phyloP scores from a whole-genome alignment of 2,888 invertebrate genomes.

The Yponomeuta sedellus region DNA sequence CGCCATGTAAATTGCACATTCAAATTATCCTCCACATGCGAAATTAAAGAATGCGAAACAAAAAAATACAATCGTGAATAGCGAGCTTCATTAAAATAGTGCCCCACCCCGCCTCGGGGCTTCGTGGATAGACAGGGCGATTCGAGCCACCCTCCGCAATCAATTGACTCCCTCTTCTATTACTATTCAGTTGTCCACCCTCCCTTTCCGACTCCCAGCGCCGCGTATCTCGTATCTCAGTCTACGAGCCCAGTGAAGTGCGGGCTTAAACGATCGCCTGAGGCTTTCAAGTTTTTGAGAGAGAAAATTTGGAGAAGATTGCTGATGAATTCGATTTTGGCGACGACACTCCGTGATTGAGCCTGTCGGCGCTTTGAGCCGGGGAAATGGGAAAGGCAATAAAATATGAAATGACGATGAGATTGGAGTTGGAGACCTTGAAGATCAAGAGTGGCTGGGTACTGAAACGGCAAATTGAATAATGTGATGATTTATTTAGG shows the following conservation, averaged over 20 bases:
- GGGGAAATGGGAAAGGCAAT: constrained; percentile 32
- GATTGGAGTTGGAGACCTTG: background rate
- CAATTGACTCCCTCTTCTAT: constrained; percentile 65
- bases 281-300: constrained; percentile 49
- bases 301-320: constrained; percentile 53
- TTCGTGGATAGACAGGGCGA: constrained; percentile 50
- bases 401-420: background rate
- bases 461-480: background rate
- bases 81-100: constrained; percentile 48
- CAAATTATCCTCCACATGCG: constrained; percentile 67
- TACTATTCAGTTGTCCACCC: constrained; percentile 27
- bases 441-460: background rate
- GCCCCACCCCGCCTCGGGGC: constrained; percentile 61
- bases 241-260: constrained; percentile 31
- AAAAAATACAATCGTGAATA: constrained; percentile 40
- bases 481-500: too few species aligned
- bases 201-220: constrained; percentile 36
- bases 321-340: constrained; percentile 48
- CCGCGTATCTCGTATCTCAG: constrained; percentile 30
- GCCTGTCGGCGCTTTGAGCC: constrained; percentile 52
- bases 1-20: constrained; percentile 67
- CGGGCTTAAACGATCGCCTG: constrained; percentile 58
- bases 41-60: constrained; percentile 67
- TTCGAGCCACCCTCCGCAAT: constrained; percentile 67
- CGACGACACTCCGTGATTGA: constrained; percentile 56